Base-by-base conservation (phyloP, 2,113 vertebrate species). In the Platycercus adscitus region DNA sequence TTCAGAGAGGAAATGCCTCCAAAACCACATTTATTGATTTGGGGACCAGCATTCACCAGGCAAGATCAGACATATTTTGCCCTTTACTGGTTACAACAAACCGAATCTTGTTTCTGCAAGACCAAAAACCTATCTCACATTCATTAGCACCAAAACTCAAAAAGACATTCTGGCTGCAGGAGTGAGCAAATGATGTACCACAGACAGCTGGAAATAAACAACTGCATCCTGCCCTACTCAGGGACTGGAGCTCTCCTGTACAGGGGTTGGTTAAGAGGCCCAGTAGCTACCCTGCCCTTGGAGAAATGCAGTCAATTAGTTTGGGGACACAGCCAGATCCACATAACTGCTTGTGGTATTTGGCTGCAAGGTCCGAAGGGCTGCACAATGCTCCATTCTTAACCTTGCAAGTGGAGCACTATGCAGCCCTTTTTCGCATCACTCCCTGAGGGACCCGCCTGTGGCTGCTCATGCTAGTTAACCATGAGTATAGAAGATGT, bases 11-110 rank as follows among this genome's bases (percentile, higher is more conserved):
- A 96, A 96, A 93, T 86, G 44, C 65, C 82, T 96, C 61, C 80
- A 95, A 96, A 95, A 68, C 95, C 96, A 81, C 93, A 94, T 47
- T 84, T 95, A 95, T 95, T 97, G 95, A 94, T 91, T 26, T 49
- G 76, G 46, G 69, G 47, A 93, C 69, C 53, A 68, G 61, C 47
- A 84, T 91, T 90, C 92, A 93, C 49, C 72, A 88, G 73, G 46
- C 12, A 95, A 39, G n/a, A 88, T 79, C 69, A 88, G 80, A 75
- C 83, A 86, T 15, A 64, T 63, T 91, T 85, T 88, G 49, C 26
- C 18, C 11, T 80, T 89, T 52, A 47, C 17, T n/a, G 8, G 33
- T 88, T 33, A 61, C 15, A 84, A 33, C 16, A 73, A 81, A 88
- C 70, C 8, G 60, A 75, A 85, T 39, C 29, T 37, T 81, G 18